These are phyloP conservation scores for Drosophila buzzatii DNA, from an alignment of 2,888 invertebrate species.

Conservation along the genomic window DNA sequence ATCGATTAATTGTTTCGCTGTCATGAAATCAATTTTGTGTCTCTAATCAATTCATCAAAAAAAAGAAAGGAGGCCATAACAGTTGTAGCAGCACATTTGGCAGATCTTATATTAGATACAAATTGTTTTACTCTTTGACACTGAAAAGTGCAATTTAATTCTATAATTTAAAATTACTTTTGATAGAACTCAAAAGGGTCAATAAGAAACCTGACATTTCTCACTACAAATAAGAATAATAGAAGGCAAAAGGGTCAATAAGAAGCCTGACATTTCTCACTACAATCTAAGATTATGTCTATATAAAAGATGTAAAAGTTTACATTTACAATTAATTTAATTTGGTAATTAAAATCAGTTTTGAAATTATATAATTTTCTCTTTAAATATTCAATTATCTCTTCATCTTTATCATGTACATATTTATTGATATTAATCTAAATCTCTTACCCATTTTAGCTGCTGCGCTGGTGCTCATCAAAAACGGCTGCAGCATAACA, in stretches of 20 bases:
- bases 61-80: neutral
- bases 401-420: neutral
- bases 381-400: neutral
- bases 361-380: neutral
- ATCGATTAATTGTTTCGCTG: constrained; percentile 11
- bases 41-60: neutral
- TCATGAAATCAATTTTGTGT: neutral
- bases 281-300: neutral
- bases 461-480: constrained; percentile 81
- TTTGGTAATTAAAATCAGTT: neutral
- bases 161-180: too few species aligned
- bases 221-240: too few species aligned
- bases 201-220: too few species aligned
- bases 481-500: constrained; percentile 85
- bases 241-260: too few species aligned
- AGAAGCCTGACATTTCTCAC: too few species aligned
- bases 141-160: neutral
- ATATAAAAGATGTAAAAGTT: too few species aligned
- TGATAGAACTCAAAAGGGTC: too few species aligned
- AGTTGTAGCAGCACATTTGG: neutral
- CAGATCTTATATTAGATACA: neutral
- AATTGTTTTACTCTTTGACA: neutral
- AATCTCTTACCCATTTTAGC: constrained; percentile 81
- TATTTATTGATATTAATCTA: neutral
- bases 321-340: neutral